phyloP scores from a whole-genome alignment of 2,888 invertebrate species.

The Latrodectus hesperus region DNA sequence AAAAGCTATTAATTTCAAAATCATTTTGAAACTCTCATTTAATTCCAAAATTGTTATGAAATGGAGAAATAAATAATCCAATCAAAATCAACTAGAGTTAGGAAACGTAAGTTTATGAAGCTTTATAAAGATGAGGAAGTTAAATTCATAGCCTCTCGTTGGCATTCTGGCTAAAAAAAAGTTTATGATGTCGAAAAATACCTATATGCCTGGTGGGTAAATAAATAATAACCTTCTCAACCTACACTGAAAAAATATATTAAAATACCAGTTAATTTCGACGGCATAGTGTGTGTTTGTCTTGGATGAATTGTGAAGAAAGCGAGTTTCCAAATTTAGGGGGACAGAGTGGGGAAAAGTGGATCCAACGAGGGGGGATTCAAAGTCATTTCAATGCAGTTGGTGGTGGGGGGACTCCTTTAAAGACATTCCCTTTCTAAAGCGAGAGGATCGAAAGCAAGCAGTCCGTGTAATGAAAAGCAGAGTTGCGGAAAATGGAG shows the following conservation, averaged over 20 bases:
- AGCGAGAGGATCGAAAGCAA: constrained; percentile 53
- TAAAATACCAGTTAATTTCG: constrained; percentile 5
- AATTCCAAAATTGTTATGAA: no score
- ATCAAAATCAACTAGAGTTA: no score
- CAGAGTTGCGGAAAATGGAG: constrained; percentile 55
- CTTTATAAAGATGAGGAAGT: no score
- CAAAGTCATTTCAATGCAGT: background rate
- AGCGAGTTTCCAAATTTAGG: background rate
- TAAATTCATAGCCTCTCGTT: no score
- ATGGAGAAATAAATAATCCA: no score
- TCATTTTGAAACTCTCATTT: no score
- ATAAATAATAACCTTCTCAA: background rate
- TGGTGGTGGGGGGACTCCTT: background rate
- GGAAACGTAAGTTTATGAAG: no score
- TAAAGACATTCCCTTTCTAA: constrained; percentile 10
- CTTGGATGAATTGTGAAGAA: constrained; percentile 2
- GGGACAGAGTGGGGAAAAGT: background rate
- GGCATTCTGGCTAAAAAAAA: no score
- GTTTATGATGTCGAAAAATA: background rate
- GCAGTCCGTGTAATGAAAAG: constrained; percentile 60
- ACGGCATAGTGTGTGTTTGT: background rate
- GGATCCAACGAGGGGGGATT: background rate
- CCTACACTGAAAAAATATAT: background rate
- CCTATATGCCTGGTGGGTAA: background rate
- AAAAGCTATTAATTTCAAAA: no score